Conservation (phyloP, 2,888 invertebrate species). For the Listrodromus nycthemerus region DNA sequence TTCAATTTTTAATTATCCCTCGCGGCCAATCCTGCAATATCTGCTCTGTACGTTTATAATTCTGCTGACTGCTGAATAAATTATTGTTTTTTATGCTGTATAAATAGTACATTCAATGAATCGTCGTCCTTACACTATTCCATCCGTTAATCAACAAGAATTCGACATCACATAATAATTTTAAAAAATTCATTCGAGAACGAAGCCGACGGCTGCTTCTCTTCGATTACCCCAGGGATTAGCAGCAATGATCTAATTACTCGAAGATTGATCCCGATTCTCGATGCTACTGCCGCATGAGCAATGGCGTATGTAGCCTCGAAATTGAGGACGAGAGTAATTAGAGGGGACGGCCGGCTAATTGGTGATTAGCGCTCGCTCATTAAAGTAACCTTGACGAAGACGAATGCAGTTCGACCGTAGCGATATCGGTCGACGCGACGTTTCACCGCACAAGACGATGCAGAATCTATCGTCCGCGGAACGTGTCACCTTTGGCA, state of each 20-base stretch:
- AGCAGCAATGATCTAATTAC: slow-evolving; percentile 47
- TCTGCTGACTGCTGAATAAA: slow-evolving; percentile 82
- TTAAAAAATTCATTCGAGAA: background rate
- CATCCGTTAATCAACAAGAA: background rate
- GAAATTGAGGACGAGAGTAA: slow-evolving; percentile 50
- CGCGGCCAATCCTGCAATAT: slow-evolving; percentile 54
- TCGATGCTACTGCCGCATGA: slow-evolving; percentile 17
- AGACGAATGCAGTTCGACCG: slow-evolving; percentile 28
- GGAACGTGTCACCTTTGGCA: background rate
- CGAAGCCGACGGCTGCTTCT: slow-evolving; percentile 27
- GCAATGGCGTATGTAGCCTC: slow-evolving; percentile 6
- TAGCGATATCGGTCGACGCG: slow-evolving; percentile 7
- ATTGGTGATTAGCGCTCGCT: slow-evolving; percentile 60
- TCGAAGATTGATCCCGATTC: slow-evolving; percentile 40
- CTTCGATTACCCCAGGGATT: slow-evolving; percentile 29
- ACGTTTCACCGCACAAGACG: background rate
- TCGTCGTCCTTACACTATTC: slow-evolving; percentile 48
- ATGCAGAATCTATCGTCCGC: background rate
- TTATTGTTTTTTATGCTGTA: slow-evolving; percentile 83
- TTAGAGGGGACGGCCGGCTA: slow-evolving; percentile 56
- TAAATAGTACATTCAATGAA: slow-evolving; percentile 57
- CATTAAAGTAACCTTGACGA: slow-evolving; percentile 55
- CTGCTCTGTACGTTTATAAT: slow-evolving; percentile 77
- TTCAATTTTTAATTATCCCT: slow-evolving; percentile 63
- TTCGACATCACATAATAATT: background rate